phyloP scores from a whole-genome alignment of 2,797 vertebrate species.

The Distichodus sexfasciatus region DNA sequence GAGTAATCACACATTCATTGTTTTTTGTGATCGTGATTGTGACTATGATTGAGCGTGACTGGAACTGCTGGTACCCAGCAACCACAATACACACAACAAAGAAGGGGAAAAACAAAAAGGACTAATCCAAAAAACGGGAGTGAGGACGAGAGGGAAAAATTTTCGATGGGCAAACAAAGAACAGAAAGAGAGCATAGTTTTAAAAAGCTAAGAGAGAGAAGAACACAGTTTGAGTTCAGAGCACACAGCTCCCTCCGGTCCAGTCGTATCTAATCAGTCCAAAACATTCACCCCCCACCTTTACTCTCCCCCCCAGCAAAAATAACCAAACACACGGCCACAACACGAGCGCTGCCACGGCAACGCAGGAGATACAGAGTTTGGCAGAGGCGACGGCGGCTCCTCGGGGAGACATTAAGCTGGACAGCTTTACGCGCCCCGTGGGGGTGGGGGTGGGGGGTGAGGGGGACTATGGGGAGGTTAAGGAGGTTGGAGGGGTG shows the following conservation, averaged over 20 bases:
- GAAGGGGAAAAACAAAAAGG: not conserved
- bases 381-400: conserved; percentile 6
- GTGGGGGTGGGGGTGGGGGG: not conserved
- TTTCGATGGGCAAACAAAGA: not conserved
- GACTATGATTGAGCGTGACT: too few species aligned
- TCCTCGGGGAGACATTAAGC: not conserved
- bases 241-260: conserved; percentile 28
- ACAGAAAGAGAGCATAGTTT: not conserved
- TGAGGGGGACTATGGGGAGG: too few species aligned
- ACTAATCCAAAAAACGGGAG: not conserved
- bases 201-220: not conserved
- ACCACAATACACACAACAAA: too few species aligned
- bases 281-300: conserved; percentile 1
- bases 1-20: too few species aligned
- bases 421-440: not conserved
- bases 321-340: conserved; percentile 23
- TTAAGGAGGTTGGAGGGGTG: too few species aligned
- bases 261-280: conserved; percentile 46
- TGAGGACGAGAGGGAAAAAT: not conserved
- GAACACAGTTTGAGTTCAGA: conserved; percentile 8
- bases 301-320: conserved; percentile 14
- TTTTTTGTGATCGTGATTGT: too few species aligned
- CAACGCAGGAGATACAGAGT: conserved; percentile 15
- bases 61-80: too few species aligned
- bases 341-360: conserved; percentile 44